These are phyloP conservation scores for Gopherus flavomarginatus DNA, from an alignment of 2,113 vertebrate species.

Conservation along the genomic window DNA sequence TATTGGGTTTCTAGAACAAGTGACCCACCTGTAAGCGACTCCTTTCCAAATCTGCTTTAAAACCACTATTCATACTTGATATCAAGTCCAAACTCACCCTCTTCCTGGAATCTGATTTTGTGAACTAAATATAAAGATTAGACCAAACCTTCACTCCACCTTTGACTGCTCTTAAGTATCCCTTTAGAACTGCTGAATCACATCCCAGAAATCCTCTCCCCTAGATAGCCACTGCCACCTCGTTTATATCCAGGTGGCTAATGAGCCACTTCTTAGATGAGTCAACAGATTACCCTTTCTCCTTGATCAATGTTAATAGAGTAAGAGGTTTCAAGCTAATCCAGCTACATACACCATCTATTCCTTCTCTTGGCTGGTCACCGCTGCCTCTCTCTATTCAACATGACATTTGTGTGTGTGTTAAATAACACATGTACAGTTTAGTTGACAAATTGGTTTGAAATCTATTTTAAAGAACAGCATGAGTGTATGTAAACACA, in stretches of 20 bases:
- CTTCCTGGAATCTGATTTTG: accelerated
- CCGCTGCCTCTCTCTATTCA: accelerated
- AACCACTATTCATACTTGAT: accelerated
- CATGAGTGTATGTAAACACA: accelerated
- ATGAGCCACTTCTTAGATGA: not conserved
- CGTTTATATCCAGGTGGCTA: not conserved
- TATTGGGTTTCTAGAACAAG: accelerated
- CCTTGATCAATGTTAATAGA: accelerated
- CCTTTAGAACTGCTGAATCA: accelerated
- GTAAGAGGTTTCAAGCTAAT: not conserved
- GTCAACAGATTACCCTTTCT: constrained; percentile 6
- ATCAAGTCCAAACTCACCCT: not conserved
- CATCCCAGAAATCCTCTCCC: accelerated
- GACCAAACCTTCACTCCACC: accelerated
- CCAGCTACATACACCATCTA: not conserved
- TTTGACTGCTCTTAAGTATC: not conserved
- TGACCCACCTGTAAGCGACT: accelerated
- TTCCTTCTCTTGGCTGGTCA: accelerated
- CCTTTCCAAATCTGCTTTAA: accelerated
- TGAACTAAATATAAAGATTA: not conserved
- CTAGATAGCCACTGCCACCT: accelerated
- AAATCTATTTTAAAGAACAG: accelerated
- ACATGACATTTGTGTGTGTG: accelerated
- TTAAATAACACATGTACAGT: accelerated
- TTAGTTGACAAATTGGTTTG: not conserved